Evolutionary conservation across 2,888 invertebrate genomes (phyloP).

Genomic region (Toxonevra muliebris): DNA sequence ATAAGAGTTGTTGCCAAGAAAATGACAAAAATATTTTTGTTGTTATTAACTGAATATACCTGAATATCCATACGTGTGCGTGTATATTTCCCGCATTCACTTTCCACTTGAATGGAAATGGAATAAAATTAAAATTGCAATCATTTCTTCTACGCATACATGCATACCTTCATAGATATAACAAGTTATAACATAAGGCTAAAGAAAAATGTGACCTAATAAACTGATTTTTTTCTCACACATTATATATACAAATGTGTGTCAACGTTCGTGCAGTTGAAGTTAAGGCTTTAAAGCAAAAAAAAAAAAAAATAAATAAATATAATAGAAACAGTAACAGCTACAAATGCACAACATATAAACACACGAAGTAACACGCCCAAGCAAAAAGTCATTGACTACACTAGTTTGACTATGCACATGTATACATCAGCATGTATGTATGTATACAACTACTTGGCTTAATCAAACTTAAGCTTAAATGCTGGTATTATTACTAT

Average conservation of each 20-base stretch:
- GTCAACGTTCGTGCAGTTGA: conserved; percentile 1
- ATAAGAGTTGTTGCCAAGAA: too few species aligned
- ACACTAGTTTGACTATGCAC: not conserved
- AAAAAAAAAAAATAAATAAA: not conserved
- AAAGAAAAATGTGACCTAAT: conserved; percentile 9
- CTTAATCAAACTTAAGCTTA: too few species aligned
- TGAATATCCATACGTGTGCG: conserved; percentile 40
- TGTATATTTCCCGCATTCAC: conserved; percentile 56
- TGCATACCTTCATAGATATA: too few species aligned
- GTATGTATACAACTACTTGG: too few species aligned
- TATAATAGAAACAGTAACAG: not conserved
- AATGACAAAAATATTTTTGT: too few species aligned
- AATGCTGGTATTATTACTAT: too few species aligned
- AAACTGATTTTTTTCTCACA: conserved; percentile 1
- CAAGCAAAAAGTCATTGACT: not conserved
- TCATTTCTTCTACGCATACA: not conserved
- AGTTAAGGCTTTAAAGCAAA: not conserved
- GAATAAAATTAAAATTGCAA: not conserved
- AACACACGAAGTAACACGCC: not conserved
- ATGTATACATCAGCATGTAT: too few species aligned
- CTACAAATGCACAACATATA: not conserved
- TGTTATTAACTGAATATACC: too few species aligned
- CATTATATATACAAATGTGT: not conserved
- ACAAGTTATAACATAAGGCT: not conserved
- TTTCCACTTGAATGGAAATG: conserved; percentile 52